phyloP scores from a whole-genome alignment of 2,888 invertebrate genomes.

The Ophioninae sp. region DNA sequence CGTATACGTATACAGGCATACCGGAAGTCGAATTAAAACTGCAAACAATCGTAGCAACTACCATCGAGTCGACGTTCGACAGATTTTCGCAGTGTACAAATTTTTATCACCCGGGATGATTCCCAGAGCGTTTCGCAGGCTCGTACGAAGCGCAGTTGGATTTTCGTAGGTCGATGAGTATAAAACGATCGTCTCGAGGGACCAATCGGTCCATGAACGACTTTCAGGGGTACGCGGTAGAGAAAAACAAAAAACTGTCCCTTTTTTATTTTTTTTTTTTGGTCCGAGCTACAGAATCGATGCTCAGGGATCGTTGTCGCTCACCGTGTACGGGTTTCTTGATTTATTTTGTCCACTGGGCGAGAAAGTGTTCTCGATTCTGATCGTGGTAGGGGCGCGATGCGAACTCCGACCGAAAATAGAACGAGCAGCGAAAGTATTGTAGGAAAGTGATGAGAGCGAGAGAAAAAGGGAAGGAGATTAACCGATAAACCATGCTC shows the following conservation, averaged over 20 bases:
- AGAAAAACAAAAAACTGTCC: constrained; percentile 21
- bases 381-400: constrained; percentile 29
- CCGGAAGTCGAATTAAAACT: neutral
- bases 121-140: neutral
- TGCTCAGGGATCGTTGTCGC: constrained; percentile 33
- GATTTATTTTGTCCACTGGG: constrained; percentile 75
- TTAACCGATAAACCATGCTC: constrained; percentile 3
- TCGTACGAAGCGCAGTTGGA: neutral
- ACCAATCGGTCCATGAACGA: constrained; percentile 25
- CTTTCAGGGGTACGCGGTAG: constrained; percentile 19
- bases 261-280: neutral
- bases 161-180: constrained; percentile 28
- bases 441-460: constrained; percentile 22
- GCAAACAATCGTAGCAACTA: neutral
- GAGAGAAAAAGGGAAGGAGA: constrained; percentile 9
- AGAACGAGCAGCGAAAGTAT: constrained; percentile 9
- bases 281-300: constrained; percentile 29
- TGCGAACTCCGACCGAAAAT: constrained; percentile 24
- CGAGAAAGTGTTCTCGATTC: constrained; percentile 74
- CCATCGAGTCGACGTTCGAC: neutral
- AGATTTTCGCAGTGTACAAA: neutral
- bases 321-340: constrained; percentile 64
- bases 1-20: neutral
- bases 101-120: too few relatives aligned
- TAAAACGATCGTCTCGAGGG: constrained; percentile 26